Evolutionary conservation across 2,888 invertebrate species (phyloP).

Genomic region (Meteorus cinctellus): DNA sequence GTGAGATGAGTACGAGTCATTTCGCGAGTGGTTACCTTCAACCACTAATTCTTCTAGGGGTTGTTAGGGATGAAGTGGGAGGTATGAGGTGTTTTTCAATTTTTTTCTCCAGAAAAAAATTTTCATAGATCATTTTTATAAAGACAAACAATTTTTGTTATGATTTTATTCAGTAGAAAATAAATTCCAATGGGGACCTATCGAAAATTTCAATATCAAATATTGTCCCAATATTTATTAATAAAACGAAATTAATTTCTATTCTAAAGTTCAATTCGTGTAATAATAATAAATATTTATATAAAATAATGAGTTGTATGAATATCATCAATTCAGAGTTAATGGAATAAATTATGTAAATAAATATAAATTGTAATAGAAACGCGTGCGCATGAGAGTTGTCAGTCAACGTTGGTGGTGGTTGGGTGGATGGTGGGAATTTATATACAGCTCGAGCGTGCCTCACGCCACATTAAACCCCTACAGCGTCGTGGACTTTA

Average conservation of each 20-base stretch:
- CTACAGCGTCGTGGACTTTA: slow-evolving; percentile 44
- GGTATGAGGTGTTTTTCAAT: too few species aligned
- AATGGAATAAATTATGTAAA: neutral
- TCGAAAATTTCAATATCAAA: too few species aligned
- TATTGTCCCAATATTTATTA: neutral
- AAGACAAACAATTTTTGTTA: too few species aligned
- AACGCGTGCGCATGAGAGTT: slow-evolving; percentile 52
- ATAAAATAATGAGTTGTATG: neutral
- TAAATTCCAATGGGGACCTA: too few species aligned
- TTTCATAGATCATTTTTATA: too few species aligned
- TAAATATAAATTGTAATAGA: neutral
- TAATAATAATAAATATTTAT: neutral
- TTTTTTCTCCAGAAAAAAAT: too few species aligned
- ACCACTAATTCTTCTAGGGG: neutral
- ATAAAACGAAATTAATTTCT: neutral
- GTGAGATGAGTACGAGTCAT: slow-evolving; percentile 16
- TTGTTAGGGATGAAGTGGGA: too few species aligned
- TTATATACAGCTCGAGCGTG: slow-evolving; percentile 55
- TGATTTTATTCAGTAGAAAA: too few species aligned
- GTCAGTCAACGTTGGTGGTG: slow-evolving; percentile 57
- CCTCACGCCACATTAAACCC: slow-evolving; percentile 59
- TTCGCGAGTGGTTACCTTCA: slow-evolving; percentile 29
- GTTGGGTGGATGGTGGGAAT: slow-evolving; percentile 4
- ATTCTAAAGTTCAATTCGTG: neutral
- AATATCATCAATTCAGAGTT: neutral